These are phyloP conservation scores for Diadema setosum DNA, from an alignment of 35 echinoderm and acorn worm genomes.

Conservation along the genomic window DNA sequence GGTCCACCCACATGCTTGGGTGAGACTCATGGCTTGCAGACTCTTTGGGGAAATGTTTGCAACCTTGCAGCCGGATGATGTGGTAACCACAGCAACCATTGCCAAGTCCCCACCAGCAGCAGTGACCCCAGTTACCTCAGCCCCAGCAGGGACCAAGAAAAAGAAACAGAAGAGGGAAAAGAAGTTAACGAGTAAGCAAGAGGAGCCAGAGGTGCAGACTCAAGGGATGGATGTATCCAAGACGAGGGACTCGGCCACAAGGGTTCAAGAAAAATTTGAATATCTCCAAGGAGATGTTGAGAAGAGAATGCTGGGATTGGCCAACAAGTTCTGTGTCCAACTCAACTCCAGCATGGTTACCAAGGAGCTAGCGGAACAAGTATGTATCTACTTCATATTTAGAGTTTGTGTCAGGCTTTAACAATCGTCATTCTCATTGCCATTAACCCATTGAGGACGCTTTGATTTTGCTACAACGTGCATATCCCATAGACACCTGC, in stretches of 20 bases:
- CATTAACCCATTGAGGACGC: too few species aligned
- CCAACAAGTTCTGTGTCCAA: constrained; percentile 73
- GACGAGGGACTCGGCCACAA: neutral
- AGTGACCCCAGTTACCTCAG: neutral
- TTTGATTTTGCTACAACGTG: too few species aligned
- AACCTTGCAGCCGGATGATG: constrained; percentile 50
- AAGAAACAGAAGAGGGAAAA: neutral
- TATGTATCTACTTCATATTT: constrained; percentile 7
- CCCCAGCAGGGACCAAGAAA: neutral
- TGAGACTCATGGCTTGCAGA: constrained; percentile 59
- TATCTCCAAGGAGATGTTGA: constrained; percentile 18
- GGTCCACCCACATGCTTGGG: constrained; percentile 84
- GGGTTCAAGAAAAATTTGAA: neutral
- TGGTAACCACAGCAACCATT: constrained; percentile 16
- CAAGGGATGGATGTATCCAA: neutral
- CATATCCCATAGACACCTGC: too few species aligned
- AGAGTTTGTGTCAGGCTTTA: too few species aligned
- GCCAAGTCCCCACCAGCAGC: neutral
- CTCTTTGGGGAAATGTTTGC: constrained; percentile 93
- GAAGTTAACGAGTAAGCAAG: constrained; percentile 17
- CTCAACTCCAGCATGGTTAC: constrained; percentile 57
- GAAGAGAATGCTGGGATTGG: constrained; percentile 53
- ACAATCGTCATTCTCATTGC: too few species aligned
- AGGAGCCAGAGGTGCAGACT: neutral
- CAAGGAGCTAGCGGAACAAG: constrained; percentile 74